Evolutionary conservation across 1,140 invertebrate species (phyloP).

Genomic region (Reticulitermes speratus): DNA sequence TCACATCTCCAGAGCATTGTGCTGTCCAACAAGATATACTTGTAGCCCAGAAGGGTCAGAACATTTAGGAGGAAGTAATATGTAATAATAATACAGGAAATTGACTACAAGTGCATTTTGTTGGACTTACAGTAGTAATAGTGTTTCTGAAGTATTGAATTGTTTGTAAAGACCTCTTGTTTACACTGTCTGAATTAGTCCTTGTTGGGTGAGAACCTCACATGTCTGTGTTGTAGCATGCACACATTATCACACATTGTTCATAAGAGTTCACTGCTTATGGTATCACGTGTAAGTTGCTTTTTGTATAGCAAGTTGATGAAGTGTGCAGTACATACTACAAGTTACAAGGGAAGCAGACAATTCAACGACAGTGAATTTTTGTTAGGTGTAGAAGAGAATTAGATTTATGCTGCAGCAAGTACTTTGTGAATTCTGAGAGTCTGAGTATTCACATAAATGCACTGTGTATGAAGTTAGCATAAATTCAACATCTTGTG

Average conservation of each 20-base stretch:
- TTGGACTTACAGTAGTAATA: background rate
- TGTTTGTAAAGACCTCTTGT: background rate
- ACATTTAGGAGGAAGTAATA: too few species aligned
- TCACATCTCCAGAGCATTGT: background rate
- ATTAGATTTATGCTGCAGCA: background rate
- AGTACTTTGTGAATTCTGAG: background rate
- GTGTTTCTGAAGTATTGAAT: background rate
- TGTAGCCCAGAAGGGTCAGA: too few species aligned
- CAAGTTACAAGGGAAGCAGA: background rate
- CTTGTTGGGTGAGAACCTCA: background rate
- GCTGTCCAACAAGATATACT: background rate
- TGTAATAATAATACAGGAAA: too few species aligned
- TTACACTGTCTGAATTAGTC: background rate
- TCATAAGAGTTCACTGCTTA: background rate
- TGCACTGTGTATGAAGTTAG: background rate
- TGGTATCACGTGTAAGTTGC: background rate
- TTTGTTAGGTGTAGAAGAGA: background rate
- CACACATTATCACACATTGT: background rate
- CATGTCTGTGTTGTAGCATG: background rate
- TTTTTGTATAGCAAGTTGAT: background rate
- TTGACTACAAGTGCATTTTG: background rate
- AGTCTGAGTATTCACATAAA: background rate
- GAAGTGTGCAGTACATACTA: background rate
- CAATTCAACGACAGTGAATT: background rate
- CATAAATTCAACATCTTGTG: background rate